Percentiles rank a stretch among this genome's conserved stretches.
These are phyloP conservation scores for Ips typographus DNA, from an alignment of 1,140 invertebrate genomes.

Conservation along the genomic window DNA sequence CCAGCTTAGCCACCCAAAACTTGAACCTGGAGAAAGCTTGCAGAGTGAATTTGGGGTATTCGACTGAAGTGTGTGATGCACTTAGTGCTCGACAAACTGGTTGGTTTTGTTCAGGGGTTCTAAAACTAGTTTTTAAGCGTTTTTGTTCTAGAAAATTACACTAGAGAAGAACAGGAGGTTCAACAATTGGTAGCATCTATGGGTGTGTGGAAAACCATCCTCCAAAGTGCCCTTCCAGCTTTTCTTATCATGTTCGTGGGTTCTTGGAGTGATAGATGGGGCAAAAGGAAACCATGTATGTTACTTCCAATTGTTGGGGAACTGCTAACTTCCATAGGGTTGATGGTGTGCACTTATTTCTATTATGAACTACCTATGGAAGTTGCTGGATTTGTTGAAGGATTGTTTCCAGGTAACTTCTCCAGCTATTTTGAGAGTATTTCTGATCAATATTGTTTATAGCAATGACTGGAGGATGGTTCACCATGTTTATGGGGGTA, in stretches of 20 bases:
- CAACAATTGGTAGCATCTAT: slow-evolving; percentile 71
- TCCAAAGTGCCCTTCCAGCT: slow-evolving; percentile 74
- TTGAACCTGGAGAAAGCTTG: slow-evolving; percentile 83
- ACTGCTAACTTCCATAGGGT: slow-evolving; percentile 71
- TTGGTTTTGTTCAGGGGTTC: background rate
- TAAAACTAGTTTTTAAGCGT: background rate
- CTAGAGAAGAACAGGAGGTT: slow-evolving; percentile 69
- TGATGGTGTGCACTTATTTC: slow-evolving; percentile 78
- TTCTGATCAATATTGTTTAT: slow-evolving; percentile 41
- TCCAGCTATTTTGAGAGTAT: background rate
- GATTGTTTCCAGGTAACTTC: slow-evolving; percentile 62
- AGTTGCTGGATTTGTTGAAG: slow-evolving; percentile 72
- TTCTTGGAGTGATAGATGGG: slow-evolving; percentile 73
- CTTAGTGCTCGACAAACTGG: slow-evolving; percentile 66
- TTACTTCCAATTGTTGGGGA: slow-evolving; percentile 80
- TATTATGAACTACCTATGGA: slow-evolving; percentile 77
- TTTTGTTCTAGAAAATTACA: slow-evolving; percentile 59
- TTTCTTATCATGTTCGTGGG: slow-evolving; percentile 77
- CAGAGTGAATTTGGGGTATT: slow-evolving; percentile 72
- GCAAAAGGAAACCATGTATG: slow-evolving; percentile 80
- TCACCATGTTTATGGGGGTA: slow-evolving; percentile 85
- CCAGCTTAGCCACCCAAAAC: slow-evolving; percentile 77
- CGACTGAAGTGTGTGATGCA: slow-evolving; percentile 70
- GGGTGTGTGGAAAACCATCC: slow-evolving; percentile 76
- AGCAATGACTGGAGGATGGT: slow-evolving; percentile 79